Conservation (phyloP, 1,140 invertebrate genomes). For the Trichonephila clavata region DNA sequence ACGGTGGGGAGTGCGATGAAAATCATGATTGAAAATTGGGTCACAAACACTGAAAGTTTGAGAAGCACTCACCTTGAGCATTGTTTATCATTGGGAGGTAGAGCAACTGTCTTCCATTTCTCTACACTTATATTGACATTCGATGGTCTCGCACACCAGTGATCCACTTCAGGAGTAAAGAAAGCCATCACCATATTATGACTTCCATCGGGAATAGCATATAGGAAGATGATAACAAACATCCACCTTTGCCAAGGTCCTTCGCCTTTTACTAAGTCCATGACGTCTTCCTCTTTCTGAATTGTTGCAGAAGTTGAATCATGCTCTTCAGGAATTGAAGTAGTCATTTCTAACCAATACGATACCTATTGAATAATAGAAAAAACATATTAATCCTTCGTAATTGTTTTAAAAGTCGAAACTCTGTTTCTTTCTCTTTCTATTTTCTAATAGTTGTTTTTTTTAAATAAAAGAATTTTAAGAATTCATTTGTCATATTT, state of each 20-base stretch:
- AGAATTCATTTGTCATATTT: no score
- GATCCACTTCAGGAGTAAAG: conserved; percentile 71
- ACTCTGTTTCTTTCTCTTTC: no score
- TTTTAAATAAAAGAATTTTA: no score
- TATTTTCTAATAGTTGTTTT: no score
- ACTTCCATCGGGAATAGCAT: conserved; percentile 51
- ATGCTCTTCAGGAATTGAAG: no score
- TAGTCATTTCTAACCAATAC: no score
- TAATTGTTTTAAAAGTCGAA: no score
- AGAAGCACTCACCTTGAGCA: conserved; percentile 32
- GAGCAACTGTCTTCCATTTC: background rate
- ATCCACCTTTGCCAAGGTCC: conserved; percentile 73
- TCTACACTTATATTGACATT: background rate
- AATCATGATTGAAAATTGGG: no score
- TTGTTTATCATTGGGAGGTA: background rate
- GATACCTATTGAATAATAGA: no score
- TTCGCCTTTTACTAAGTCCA: conserved; percentile 64
- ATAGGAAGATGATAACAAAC: conserved; percentile 45
- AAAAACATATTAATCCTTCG: no score
- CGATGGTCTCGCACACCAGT: conserved; percentile 52
- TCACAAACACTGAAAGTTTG: no score
- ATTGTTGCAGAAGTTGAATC: background rate
- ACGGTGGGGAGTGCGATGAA: no score
- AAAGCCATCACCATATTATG: conserved; percentile 74
- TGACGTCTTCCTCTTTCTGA: background rate